A percentile compares a stretch with the other conserved stretches of the same genome.
phyloP scores from a whole-genome alignment of 1,140 invertebrate species.

The Polypedilum pembai region DNA sequence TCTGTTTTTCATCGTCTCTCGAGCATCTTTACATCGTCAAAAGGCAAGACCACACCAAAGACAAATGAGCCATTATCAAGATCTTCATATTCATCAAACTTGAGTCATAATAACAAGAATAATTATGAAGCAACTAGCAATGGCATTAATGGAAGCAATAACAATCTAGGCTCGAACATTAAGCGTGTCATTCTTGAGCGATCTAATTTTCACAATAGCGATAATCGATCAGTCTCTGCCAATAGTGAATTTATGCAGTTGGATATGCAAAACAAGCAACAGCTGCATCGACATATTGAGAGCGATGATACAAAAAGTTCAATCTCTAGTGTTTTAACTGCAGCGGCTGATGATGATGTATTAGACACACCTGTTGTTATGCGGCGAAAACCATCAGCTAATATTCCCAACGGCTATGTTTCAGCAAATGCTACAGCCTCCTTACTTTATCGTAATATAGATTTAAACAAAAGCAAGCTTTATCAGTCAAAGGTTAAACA shows the following conservation, averaged over 20 bases:
- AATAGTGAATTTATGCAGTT: conserved; percentile 20
- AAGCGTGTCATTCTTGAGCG: conserved; percentile 38
- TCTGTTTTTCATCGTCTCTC: conserved; percentile 39
- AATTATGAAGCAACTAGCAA: neutral
- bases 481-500: conserved; percentile 24
- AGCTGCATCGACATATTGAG: neutral
- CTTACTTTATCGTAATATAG: neutral
- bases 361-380: neutral
- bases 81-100: conserved; percentile 1
- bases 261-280: conserved; percentile 1
- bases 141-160: conserved; percentile 30
- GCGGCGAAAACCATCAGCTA: neutral
- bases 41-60: conserved; percentile 37
- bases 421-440: neutral
- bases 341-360: neutral
- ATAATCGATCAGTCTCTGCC: conserved; percentile 25
- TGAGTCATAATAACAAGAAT: neutral
- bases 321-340: conserved; percentile 6
- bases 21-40: conserved; percentile 37
- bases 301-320: conserved; percentile 10
- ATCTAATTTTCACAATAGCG: conserved; percentile 33
- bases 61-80: conserved; percentile 28
- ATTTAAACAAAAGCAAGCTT: conserved; percentile 17
- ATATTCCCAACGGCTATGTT: neutral
- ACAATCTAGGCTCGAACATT: conserved; percentile 31